A percentile compares a stretch with the other conserved stretches of the same genome.
These are phyloP conservation scores for Pterois miles DNA, from an alignment of 2,797 vertebrate genomes.

Conservation along the genomic window DNA sequence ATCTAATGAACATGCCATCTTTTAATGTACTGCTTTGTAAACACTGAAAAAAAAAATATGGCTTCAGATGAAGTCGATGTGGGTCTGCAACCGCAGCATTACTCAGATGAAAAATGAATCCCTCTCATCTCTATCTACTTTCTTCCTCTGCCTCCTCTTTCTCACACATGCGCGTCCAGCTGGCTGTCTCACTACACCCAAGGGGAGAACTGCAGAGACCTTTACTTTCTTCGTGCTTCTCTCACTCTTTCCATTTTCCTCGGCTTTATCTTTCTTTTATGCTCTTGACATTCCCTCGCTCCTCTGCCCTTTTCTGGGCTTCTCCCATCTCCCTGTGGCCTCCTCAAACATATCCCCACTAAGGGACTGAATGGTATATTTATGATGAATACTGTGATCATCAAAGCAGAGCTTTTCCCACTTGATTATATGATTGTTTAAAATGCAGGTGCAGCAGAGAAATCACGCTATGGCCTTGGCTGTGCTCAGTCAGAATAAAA, in stretches of 20 bases:
- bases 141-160: slow-evolving; percentile 30
- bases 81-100: slow-evolving; percentile 19
- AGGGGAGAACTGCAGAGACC: slow-evolving; percentile 30
- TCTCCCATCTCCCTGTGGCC: slow-evolving; percentile 3
- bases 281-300: slow-evolving; percentile 25
- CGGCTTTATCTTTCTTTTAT: slow-evolving; percentile 38
- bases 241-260: slow-evolving; percentile 25
- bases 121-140: slow-evolving; percentile 32
- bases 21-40: neutral
- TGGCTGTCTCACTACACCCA: slow-evolving; percentile 43
- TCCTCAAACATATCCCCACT: neutral
- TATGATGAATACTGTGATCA: slow-evolving; percentile 18
- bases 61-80: slow-evolving; percentile 34
- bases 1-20: neutral
- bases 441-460: slow-evolving; percentile 16
- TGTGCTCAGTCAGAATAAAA: neutral
- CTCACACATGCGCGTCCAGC: slow-evolving; percentile 42
- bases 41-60: neutral
- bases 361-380: slow-evolving; percentile 3
- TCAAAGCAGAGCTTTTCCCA: slow-evolving; percentile 15
- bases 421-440: neutral
- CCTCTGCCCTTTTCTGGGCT: slow-evolving; percentile 29
- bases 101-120: slow-evolving; percentile 53
- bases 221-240: slow-evolving; percentile 23
- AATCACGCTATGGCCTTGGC: neutral